Evolutionary conservation across 2,113 vertebrate species (phyloP).

Genomic region (Phaethornis superciliosus): DNA sequence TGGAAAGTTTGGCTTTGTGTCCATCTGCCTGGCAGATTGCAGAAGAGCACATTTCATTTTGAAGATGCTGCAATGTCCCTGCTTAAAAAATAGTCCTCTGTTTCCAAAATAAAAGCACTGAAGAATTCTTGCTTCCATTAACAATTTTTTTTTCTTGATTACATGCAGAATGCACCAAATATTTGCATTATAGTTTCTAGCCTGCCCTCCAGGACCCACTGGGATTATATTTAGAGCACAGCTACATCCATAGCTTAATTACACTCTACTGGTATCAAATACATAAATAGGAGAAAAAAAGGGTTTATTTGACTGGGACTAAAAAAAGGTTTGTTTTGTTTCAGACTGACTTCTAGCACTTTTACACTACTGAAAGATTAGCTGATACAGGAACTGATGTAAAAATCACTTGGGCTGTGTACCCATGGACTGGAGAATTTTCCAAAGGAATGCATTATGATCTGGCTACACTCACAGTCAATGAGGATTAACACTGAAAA

Average conservation of each 20-base stretch:
- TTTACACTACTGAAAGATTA: not conserved
- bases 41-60: not conserved
- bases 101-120: not conserved
- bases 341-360: not conserved
- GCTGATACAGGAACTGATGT: not conserved
- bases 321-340: not conserved
- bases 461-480: not conserved
- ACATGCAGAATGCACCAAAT: not conserved
- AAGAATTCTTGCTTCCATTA: not conserved
- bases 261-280: not conserved
- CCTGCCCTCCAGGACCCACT: not conserved
- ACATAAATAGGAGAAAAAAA: not conserved
- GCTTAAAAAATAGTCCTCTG: not conserved
- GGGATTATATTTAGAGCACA: not conserved
- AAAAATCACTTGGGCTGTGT: not conserved
- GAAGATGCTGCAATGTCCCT: not conserved
- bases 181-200: not conserved
- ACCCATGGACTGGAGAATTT: not conserved
- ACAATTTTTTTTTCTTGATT: not conserved
- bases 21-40: not conserved
- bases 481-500: not conserved
- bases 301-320: no score
- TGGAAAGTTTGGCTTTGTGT: not conserved
- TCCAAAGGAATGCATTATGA: not conserved
- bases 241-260: not conserved